These are phyloP conservation scores for Montipora capitata DNA, from an alignment of 92 coral and sea anemone genomes.

Conservation along the genomic window DNA sequence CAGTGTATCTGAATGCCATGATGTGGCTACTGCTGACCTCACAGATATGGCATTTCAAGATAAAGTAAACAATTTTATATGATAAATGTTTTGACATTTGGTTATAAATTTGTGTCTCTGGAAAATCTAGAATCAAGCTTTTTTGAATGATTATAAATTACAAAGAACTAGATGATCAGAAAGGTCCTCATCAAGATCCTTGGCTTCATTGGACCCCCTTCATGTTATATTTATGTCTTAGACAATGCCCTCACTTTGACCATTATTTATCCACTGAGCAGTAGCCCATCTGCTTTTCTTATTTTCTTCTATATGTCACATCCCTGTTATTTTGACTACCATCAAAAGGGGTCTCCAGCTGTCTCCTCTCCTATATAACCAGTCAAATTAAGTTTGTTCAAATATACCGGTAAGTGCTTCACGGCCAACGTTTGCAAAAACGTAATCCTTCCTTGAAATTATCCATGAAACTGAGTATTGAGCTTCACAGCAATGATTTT, in stretches of 20 bases:
- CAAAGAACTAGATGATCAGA: no score
- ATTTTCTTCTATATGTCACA: not conserved
- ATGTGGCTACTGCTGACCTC: slow-evolving; percentile 83
- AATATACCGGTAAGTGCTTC: no score
- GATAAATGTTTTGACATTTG: not conserved
- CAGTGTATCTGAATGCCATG: slow-evolving; percentile 93
- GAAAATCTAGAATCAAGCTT: no score
- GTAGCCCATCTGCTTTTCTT: not conserved
- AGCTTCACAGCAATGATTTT: not conserved
- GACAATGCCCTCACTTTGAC: not conserved
- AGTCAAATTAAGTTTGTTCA: not conserved
- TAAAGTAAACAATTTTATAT: slow-evolving; percentile 76
- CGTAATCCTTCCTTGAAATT: no score
- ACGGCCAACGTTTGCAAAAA: no score
- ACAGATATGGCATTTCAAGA: slow-evolving; percentile 85
- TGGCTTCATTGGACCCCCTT: no score
- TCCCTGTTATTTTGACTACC: not conserved
- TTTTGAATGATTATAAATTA: no score
- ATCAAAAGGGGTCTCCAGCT: not conserved
- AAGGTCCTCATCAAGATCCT: no score
- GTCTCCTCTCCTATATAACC: not conserved
- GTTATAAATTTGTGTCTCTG: no score
- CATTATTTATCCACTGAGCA: not conserved
- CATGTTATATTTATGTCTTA: no score
- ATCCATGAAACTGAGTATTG: not conserved